phyloP scores from a whole-genome alignment of 2,113 vertebrate species.

The Cromileptes altivelis region DNA sequence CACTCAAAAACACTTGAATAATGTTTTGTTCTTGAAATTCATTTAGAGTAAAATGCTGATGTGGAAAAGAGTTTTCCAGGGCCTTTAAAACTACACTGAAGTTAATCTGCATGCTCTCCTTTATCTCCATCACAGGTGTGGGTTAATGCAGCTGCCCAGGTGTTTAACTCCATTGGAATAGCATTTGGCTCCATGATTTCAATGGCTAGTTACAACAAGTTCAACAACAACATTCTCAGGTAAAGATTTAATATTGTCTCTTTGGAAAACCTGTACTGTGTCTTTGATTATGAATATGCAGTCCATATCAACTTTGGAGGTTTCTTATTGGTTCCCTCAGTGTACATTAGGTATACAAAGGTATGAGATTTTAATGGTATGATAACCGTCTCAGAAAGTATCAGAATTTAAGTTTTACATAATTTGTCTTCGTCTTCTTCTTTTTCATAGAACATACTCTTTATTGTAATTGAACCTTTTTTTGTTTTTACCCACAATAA shows the following conservation, averaged over 20 bases:
- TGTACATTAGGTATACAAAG: background rate
- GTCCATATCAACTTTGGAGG: background rate
- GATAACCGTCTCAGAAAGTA: no score
- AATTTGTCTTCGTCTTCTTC: no score
- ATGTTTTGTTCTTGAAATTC: background rate
- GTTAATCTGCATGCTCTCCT: background rate
- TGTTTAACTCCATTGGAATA: slow-evolving; percentile 86
- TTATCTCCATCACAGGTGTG: slow-evolving; percentile 75
- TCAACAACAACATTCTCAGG: slow-evolving; percentile 84
- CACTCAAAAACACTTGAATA: background rate
- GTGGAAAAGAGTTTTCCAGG: background rate
- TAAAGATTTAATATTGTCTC: slow-evolving; percentile 36
- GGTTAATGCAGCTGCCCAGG: slow-evolving; percentile 85
- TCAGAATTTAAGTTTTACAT: no score
- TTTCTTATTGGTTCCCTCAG: background rate
- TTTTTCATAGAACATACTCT: no score
- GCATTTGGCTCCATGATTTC: slow-evolving; percentile 84
- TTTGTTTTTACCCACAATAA: no score
- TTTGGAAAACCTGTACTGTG: background rate
- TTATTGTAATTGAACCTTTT: no score
- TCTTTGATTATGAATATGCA: background rate
- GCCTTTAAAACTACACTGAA: background rate
- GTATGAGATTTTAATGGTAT: no score
- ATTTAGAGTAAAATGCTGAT: background rate
- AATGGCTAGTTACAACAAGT: slow-evolving; percentile 87